Percentiles rank a stretch among this genome's conserved stretches.
Conservation (phyloP, 2,888 invertebrate species). For the Rhorus exstirpatorius region DNA sequence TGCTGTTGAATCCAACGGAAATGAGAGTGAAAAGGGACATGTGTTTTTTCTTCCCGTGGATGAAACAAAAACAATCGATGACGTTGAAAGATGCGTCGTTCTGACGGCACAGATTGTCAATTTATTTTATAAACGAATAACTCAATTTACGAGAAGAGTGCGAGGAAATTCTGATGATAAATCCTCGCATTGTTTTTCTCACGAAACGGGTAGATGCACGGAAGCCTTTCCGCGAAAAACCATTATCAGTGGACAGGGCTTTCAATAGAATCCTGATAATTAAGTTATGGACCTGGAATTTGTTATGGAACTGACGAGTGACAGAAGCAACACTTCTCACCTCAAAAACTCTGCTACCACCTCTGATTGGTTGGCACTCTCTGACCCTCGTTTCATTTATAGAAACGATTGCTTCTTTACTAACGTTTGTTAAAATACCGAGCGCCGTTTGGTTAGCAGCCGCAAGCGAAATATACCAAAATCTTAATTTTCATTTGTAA, state of each 20-base stretch:
- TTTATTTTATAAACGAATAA: slow-evolving; percentile 54
- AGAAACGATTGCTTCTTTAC: too few relatives aligned
- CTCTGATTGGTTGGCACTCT: too few relatives aligned
- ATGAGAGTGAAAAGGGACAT: slow-evolving; percentile 38
- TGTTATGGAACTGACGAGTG: not conserved
- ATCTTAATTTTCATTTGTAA: too few relatives aligned
- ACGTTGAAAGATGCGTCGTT: not conserved
- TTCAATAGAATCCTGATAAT: not conserved
- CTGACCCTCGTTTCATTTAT: too few relatives aligned
- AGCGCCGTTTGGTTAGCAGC: not conserved
- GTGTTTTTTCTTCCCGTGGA: slow-evolving; percentile 62
- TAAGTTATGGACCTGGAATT: not conserved
- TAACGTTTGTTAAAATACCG: too few relatives aligned
- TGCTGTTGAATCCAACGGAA: not conserved
- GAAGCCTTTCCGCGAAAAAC: not conserved
- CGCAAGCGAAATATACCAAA: not conserved
- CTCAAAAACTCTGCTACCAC: not conserved
- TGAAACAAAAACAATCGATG: not conserved
- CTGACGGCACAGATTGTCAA: slow-evolving; percentile 48
- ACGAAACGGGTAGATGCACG: slow-evolving; percentile 27
- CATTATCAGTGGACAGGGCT: not conserved
- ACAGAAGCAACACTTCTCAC: not conserved
- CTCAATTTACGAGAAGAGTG: slow-evolving; percentile 20
- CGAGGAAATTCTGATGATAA: slow-evolving; percentile 1
- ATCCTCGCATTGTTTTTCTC: slow-evolving; percentile 24